Base-by-base conservation (phyloP, 1,140 invertebrate species). In the Chironomus tepperi region DNA sequence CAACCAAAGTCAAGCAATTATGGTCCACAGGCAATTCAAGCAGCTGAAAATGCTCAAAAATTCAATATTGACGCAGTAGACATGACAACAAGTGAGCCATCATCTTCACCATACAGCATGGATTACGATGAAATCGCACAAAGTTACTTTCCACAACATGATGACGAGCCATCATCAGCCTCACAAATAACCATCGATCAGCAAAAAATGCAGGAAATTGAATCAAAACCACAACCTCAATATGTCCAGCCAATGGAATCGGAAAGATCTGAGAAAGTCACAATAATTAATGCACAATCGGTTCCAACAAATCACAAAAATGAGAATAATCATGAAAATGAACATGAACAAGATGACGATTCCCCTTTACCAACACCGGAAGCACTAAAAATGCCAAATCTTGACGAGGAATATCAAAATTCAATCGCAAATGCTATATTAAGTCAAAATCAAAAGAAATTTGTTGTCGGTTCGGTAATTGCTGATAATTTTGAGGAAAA, bases 381-480 rank as follows among this genome's bases (percentile, higher is more conserved):
- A 70, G 65, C 65, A 70, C 18, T 70, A 19, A 57, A 57, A 57
- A 21, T 70, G 16, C 9, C 65, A 70, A 18, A 18, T 70, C 18
- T 21, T 7, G 65, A 70, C 18, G 65, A 70, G 9, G 65, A 70
- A 19, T 70, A 70, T 19, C 65, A 70, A 70, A 70, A 70, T 70
- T 70, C 65, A 19, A 70, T 70, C 19, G 65, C 65, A 10, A 70
- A 70, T 70, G 65, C 65, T 18, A 70, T 70, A 0, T 9, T 70
- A 5, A 70, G 19, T 70, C 65, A 70, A 21, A 70, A 57, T 57
- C 47, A 70, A 70, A 70, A 77, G 42, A 74, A 79, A 75, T 82
- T 81, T 74, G 80, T 82, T 12, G 81, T 81, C 1, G 81, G 80
- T 15, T 79, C 74, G 73, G 75, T 79, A n/a, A 9, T 70, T 8